phyloP scores from a whole-genome alignment of 2,888 invertebrate genomes.

The Brachycybe producta region DNA sequence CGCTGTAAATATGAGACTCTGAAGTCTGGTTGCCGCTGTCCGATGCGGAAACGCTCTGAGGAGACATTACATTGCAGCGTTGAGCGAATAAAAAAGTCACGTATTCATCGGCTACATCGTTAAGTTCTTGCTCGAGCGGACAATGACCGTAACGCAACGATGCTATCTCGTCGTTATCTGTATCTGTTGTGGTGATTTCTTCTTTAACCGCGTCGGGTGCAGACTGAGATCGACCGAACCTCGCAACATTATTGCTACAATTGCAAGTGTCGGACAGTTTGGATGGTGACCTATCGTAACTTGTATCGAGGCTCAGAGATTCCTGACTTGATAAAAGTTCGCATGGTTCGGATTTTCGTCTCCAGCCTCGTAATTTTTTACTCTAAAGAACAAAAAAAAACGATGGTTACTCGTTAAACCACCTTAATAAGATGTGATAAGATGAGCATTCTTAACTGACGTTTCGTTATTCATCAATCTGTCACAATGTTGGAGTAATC shows the following conservation, averaged over 20 bases:
- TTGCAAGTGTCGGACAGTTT: slow-evolving; percentile 33
- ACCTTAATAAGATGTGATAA: too few relatives aligned
- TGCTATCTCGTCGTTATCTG: slow-evolving; percentile 24
- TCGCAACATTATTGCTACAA: slow-evolving; percentile 14
- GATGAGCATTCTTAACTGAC: too few relatives aligned
- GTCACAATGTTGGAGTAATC: too few relatives aligned
- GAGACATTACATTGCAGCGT: background rate
- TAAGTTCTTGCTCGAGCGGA: slow-evolving; percentile 18
- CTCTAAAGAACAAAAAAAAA: too few relatives aligned
- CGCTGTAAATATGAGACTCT: slow-evolving; percentile 8
- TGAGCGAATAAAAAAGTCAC: slow-evolving; percentile 24
- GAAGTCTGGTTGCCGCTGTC: too few relatives aligned
- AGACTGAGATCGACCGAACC: too few relatives aligned
- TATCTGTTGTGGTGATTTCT: slow-evolving; percentile 28
- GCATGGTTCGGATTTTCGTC: slow-evolving; percentile 44
- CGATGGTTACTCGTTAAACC: too few relatives aligned
- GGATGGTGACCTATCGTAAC: background rate
- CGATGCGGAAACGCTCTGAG: background rate
- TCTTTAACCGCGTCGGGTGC: slow-evolving; percentile 20
- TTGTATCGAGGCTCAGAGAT: slow-evolving; percentile 7
- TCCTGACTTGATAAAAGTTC: slow-evolving; percentile 19
- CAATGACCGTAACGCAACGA: background rate
- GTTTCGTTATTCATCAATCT: too few relatives aligned
- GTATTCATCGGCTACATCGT: slow-evolving; percentile 22
- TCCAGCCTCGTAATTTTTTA: slow-evolving; percentile 54